These are phyloP conservation scores for Danio tinwini DNA, from an alignment of 2,797 vertebrate genomes.

Conservation along the genomic window DNA sequence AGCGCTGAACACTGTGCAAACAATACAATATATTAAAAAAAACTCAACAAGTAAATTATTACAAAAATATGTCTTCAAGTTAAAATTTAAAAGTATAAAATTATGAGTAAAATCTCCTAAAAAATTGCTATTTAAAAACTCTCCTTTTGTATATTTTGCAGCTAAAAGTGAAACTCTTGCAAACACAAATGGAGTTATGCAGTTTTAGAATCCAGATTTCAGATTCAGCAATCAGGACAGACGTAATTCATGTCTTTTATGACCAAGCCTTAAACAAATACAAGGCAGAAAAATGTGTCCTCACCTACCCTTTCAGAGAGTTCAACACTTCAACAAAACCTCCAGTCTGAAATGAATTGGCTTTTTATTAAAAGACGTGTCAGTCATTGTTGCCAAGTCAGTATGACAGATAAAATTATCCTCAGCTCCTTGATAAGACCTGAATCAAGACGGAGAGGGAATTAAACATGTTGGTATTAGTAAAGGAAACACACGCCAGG, in stretches of 20 bases:
- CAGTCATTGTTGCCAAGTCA: constrained; percentile 32
- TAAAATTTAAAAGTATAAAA: no score
- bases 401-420: constrained; percentile 17
- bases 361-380: constrained; percentile 20
- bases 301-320: not conserved
- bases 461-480: constrained; percentile 29
- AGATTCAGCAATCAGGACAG: not conserved
- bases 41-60: no score
- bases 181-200: no score
- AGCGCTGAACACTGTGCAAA: no score
- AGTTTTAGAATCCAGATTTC: not conserved
- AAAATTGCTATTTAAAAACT: no score
- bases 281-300: not conserved
- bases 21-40: no score
- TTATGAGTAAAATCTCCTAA: no score
- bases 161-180: no score
- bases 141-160: no score
- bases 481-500: constrained; percentile 27
- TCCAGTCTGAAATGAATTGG: constrained; percentile 18
- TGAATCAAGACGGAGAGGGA: constrained; percentile 21
- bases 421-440: not conserved
- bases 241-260: not conserved
- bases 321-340: constrained; percentile 4
- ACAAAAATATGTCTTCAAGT: no score
- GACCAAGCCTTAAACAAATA: not conserved